A percentile compares a stretch with the other conserved stretches of the same genome.
Evolutionary conservation across 2,797 vertebrate genomes (phyloP).

Genomic region (Cryptoprocta ferox): DNA sequence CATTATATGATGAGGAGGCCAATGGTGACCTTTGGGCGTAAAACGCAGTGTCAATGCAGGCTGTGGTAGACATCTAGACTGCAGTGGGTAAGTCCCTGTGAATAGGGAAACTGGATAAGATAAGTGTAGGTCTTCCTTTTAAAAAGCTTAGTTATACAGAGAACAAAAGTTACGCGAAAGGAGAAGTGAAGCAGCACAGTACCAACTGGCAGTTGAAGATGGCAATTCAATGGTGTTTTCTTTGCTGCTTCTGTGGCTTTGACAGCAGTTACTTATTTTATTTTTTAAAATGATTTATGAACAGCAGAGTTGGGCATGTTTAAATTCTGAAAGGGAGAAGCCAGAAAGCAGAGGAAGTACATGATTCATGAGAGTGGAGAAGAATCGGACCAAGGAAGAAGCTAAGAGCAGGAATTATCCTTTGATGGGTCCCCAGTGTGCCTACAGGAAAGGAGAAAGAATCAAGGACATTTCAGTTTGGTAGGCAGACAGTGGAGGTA

Average conservation of each 20-base stretch:
- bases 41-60: background rate
- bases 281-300: background rate
- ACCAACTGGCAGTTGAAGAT: background rate
- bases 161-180: background rate
- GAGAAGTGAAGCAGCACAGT: background rate
- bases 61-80: background rate
- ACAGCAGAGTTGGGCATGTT: rapidly evolving
- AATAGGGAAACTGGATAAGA: background rate
- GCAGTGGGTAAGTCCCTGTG: background rate
- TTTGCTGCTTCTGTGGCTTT: background rate
- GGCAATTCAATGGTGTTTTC: background rate
- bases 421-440: too few relatives aligned
- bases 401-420: rapidly evolving
- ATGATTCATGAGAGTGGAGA: background rate
- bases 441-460: background rate
- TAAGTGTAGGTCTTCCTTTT: background rate
- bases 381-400: background rate
- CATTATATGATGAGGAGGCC: background rate
- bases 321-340: background rate
- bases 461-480: background rate
- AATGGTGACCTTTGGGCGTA: background rate
- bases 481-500: background rate
- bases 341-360: background rate
- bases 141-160: background rate
- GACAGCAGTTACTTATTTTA: background rate